Percentiles rank a stretch among this genome's conserved stretches.
phyloP scores from a whole-genome alignment of 2,888 invertebrate species.

The Oscheius sp. region DNA sequence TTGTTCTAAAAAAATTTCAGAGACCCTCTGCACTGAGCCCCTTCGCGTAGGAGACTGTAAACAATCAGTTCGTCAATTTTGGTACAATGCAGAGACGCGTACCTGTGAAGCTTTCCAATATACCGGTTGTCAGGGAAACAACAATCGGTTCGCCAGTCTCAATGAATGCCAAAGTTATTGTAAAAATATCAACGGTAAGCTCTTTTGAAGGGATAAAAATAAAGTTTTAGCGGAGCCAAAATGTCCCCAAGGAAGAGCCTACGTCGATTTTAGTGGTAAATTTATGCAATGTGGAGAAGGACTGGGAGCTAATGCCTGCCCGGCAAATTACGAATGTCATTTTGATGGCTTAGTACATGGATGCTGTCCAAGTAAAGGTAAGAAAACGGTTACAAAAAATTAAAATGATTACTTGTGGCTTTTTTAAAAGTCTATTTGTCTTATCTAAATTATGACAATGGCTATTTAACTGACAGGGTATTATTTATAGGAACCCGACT shows the following conservation, averaged over 20 bases:
- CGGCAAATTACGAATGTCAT: constrained; percentile 58
- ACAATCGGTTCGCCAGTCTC: constrained; percentile 54
- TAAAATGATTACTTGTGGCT: neutral
- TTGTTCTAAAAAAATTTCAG: no score
- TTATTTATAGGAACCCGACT: no score
- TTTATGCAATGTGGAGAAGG: constrained; percentile 54
- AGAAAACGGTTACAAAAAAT: neutral
- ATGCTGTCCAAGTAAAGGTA: constrained; percentile 57
- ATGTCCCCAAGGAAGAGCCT: constrained; percentile 51
- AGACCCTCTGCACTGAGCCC: constrained; percentile 57
- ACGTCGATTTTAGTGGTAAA: constrained; percentile 51
- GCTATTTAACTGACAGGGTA: no score
- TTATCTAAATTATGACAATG: no score
- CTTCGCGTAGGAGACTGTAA: constrained; percentile 57
- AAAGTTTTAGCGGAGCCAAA: constrained; percentile 51
- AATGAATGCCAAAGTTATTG: constrained; percentile 58
- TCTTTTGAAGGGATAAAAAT: constrained; percentile 3
- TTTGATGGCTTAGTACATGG: constrained; percentile 57
- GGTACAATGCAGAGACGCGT: constrained; percentile 54
- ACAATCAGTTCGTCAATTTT: constrained; percentile 54
- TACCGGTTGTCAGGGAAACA: constrained; percentile 58
- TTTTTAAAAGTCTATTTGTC: neutral
- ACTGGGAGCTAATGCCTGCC: constrained; percentile 45
- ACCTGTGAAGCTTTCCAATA: constrained; percentile 52
- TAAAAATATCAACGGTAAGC: constrained; percentile 52